These are phyloP conservation scores for Galbula dea DNA, from an alignment of 2,113 vertebrate genomes.

Conservation along the genomic window DNA sequence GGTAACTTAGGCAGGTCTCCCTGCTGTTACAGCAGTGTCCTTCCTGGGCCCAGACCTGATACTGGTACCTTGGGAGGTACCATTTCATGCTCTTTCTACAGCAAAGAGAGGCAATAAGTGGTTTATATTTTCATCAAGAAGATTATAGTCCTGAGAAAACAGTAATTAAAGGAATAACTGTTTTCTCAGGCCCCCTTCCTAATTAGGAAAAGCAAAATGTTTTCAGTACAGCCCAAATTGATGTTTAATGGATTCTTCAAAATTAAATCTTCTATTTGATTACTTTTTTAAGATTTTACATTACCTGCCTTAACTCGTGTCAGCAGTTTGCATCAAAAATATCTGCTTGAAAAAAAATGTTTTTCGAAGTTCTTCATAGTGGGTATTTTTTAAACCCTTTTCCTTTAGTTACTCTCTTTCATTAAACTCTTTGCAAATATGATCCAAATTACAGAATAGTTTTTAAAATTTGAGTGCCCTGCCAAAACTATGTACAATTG, in stretches of 20 bases:
- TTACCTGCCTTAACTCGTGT: background rate
- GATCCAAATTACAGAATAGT: background rate
- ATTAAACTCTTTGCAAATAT: background rate
- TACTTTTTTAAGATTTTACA: background rate
- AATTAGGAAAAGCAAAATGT: background rate
- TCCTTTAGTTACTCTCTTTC: background rate
- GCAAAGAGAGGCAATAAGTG: background rate
- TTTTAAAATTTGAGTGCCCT: background rate
- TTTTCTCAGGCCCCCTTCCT: background rate
- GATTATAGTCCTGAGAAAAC: background rate
- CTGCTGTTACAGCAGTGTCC: background rate
- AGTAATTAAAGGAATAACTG: background rate
- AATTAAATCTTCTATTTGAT: background rate
- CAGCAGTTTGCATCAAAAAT: background rate
- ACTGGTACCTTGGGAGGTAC: background rate
- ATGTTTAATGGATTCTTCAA: background rate
- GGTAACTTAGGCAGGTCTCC: background rate
- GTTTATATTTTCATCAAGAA: background rate
- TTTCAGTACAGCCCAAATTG: background rate
- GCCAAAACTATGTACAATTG: background rate
- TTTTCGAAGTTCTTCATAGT: background rate
- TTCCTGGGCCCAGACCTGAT: background rate
- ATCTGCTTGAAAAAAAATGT: background rate
- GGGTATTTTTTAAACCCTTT: background rate
- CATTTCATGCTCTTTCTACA: background rate